phyloP scores from a whole-genome alignment of 2,113 vertebrate genomes.

The Vidua chalybeata region DNA sequence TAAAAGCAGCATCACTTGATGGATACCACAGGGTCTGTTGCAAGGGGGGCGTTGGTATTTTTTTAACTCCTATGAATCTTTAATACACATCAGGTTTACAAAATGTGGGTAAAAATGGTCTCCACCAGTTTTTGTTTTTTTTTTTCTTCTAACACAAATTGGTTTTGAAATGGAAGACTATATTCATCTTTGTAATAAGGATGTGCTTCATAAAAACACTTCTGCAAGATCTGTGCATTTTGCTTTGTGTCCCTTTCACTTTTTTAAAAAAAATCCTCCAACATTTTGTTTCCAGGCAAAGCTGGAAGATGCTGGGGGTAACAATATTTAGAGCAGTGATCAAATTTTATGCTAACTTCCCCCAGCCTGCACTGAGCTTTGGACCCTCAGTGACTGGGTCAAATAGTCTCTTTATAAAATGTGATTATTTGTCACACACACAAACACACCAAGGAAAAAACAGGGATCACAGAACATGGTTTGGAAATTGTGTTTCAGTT shows the following conservation, averaged over 20 bases:
- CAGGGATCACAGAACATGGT: fast-evolving
- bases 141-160: not conserved
- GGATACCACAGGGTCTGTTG: not conserved
- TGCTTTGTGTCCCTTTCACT: not conserved
- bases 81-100: not conserved
- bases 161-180: not conserved
- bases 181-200: not conserved
- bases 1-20: not conserved
- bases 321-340: not conserved
- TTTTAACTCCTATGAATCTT: not conserved
- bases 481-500: not conserved
- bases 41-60: not conserved
- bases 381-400: not conserved
- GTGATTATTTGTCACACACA: not conserved
- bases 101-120: not conserved
- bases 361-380: not conserved
- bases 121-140: not conserved
- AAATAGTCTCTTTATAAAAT: not conserved
- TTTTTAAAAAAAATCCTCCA: not conserved
- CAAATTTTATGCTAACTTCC: not conserved
- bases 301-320: not conserved
- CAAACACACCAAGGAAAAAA: too few relatives aligned
- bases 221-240: not conserved
- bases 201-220: not conserved
- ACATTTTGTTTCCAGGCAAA: not conserved